A percentile compares a stretch with the other conserved stretches of the same genome.
These are phyloP conservation scores for Cassiopea andromeda DNA, from an alignment of 30 jellyfish, hydroid and myxozoan genomes.

Conservation along the genomic window DNA sequence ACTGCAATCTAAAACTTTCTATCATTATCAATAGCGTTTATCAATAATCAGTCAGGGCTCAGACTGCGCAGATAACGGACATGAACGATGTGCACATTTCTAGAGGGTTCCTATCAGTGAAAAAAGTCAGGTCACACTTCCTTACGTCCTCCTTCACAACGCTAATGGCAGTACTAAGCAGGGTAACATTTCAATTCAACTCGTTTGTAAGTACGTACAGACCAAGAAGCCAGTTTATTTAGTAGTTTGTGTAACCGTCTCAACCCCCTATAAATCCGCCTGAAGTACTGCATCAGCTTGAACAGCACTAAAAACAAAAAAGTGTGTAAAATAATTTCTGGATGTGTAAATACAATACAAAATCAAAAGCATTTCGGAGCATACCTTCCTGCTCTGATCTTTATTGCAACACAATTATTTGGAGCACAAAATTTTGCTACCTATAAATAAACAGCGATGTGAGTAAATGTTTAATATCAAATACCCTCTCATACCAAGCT, in stretches of 20 bases:
- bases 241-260: neutral
- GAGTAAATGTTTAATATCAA: too few relatives aligned
- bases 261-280: neutral
- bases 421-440: constrained; percentile 48
- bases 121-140: neutral
- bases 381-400: constrained; percentile 61
- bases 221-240: neutral
- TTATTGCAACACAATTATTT: constrained; percentile 65
- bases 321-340: too few relatives aligned
- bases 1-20: too few relatives aligned
- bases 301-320: too few relatives aligned
- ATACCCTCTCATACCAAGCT: too few relatives aligned
- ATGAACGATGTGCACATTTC: neutral
- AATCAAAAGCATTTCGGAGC: neutral
- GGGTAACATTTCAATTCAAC: neutral
- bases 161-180: neutral
- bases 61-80: neutral
- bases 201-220: neutral
- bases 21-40: too few relatives aligned
- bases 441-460: constrained; percentile 15
- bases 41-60: neutral
- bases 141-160: neutral
- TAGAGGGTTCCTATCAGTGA: neutral
- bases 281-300: too few relatives aligned
- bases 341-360: neutral